A percentile compares a stretch with the other conserved stretches of the same genome.
Conservation (phyloP, 2,888 invertebrate genomes). For the Archips crataeganus region DNA sequence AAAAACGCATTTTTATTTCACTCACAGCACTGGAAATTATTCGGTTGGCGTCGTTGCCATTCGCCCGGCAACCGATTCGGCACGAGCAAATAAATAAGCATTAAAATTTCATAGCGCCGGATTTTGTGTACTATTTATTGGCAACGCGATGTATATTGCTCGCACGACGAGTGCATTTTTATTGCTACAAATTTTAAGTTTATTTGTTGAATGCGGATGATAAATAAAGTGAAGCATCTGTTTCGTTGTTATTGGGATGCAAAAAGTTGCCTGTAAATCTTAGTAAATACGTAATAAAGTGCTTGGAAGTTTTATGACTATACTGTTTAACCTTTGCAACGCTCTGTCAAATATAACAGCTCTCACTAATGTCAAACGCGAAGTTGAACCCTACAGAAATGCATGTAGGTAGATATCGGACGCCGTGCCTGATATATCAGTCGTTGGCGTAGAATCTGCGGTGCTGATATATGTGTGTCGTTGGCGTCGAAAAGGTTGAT, state of each 20-base stretch:
- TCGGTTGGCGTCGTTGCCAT: slow-evolving; percentile 31
- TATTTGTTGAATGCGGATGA: background rate
- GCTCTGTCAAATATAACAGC: no score
- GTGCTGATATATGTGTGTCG: no score
- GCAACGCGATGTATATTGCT: slow-evolving; percentile 26
- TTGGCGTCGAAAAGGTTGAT: no score
- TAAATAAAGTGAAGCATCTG: background rate
- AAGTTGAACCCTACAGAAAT: no score
- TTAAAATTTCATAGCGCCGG: slow-evolving; percentile 31
- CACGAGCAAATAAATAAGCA: slow-evolving; percentile 32
- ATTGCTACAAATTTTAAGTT: slow-evolving; percentile 10
- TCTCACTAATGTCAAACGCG: no score
- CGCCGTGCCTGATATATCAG: no score
- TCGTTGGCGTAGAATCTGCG: no score
- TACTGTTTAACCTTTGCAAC: no score
- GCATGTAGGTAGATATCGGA: no score
- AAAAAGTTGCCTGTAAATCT: no score
- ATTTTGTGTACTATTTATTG: slow-evolving; percentile 34
- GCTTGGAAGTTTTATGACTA: no score
- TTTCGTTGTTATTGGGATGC: background rate
- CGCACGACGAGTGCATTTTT: slow-evolving; percentile 23
- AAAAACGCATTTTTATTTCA: slow-evolving; percentile 26
- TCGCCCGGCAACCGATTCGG: slow-evolving; percentile 13
- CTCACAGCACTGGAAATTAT: background rate
- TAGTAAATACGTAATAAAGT: no score